A percentile compares a stretch with the other conserved stretches of the same genome.
Conservation (phyloP, 53 echinoderm and acorn worm species). For the Apostichopus leukothele region DNA sequence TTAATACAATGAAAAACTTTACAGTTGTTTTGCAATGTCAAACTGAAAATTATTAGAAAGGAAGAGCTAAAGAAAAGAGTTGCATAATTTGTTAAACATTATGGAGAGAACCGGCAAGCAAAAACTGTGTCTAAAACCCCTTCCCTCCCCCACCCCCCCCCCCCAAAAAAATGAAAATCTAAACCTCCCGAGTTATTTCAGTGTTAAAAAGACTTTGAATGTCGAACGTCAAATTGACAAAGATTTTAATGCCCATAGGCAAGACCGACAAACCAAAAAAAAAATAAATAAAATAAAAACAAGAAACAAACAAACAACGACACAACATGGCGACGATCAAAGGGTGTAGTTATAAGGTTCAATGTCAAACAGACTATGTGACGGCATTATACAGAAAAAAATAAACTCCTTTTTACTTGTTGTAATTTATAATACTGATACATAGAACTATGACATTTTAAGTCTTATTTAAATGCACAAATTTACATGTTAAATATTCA, state of each 20-base stretch:
- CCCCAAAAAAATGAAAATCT: not conserved
- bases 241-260: no score
- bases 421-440: conserved; percentile 47
- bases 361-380: conserved; percentile 18
- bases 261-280: no score
- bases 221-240: not conserved
- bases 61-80: conserved; percentile 21
- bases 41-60: not conserved
- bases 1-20: conserved; percentile 44
- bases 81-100: conserved; percentile 25
- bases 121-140: not conserved
- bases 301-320: no score
- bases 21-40: conserved; percentile 1
- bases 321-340: no score
- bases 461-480: conserved; percentile 21
- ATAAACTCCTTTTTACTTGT: conserved; percentile 47
- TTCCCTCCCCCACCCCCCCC: no score
- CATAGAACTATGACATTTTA: conserved; percentile 50
- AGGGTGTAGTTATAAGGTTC: not conserved
- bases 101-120: conserved; percentile 29
- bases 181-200: conserved; percentile 8
- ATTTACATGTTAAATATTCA: conserved; percentile 51
- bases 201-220: not conserved
- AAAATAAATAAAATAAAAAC: no score
- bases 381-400: not conserved